Percentiles rank a stretch among this genome's conserved stretches.
These are phyloP conservation scores for Parelbella ahira DNA, from an alignment of 2,888 invertebrate species.

Conservation along the genomic window DNA sequence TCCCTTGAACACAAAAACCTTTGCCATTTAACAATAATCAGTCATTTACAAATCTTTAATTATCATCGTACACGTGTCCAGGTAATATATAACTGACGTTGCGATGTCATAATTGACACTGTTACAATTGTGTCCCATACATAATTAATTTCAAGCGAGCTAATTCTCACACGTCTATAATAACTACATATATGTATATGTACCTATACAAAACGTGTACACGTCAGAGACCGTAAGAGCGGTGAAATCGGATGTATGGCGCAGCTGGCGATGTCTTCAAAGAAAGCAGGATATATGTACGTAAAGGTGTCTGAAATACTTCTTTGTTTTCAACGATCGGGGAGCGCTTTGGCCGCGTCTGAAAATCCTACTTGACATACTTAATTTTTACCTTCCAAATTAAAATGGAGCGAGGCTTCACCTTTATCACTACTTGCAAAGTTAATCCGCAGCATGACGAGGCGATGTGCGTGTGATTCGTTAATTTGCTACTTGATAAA, in stretches of 20 bases:
- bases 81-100: conserved; percentile 8
- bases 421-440: conserved; percentile 7
- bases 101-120: conserved; percentile 18
- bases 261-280: conserved; percentile 7
- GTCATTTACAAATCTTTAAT: no score
- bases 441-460: conserved; percentile 16
- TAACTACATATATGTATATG: background rate
- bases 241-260: background rate
- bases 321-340: conserved; percentile 69
- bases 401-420: conserved; percentile 51
- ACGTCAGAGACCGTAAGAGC: no score
- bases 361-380: conserved; percentile 73
- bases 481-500: conserved; percentile 23
- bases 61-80: background rate
- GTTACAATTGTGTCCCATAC: conserved; percentile 20
- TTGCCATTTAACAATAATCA: no score
- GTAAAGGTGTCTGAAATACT: conserved; percentile 38
- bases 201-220: background rate
- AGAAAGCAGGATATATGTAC: conserved; percentile 4
- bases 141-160: conserved; percentile 18
- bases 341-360: conserved; percentile 64
- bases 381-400: conserved; percentile 74
- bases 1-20: no score
- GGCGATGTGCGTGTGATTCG: conserved; percentile 19
- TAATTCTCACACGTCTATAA: conserved; percentile 5